Evolutionary conservation across 2,113 vertebrate species (phyloP), one percentile per base, ranked within the genome.

Genomic region (Phalacrocorax aristotelis): DNA sequence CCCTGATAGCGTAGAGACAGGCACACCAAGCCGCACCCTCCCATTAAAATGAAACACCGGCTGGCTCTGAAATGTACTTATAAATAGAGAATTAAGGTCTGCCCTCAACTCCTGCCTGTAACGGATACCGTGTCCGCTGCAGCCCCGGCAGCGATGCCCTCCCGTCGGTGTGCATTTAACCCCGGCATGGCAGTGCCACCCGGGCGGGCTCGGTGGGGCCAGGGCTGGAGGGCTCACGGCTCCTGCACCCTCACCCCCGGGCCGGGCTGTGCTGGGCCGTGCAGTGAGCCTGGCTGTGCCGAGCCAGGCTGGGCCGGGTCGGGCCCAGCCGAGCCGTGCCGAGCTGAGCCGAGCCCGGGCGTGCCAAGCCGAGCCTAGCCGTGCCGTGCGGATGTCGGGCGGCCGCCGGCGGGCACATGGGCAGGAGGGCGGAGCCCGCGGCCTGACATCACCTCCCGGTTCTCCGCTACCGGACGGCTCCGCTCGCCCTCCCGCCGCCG

Each of bases 1-100:
- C 71, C 68, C 64, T 91, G 97, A 97, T 97, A 97, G 89, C 89
- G 30, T 2, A 5, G 74, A 15, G 61, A 51, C 40, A 72, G 44
- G 64, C 13, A 15, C 84, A 44, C 55, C 66, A 4, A 76, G 58
- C 89, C 80, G 46, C 83, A 81, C 93, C 92, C 94, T 52, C 40
- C 61, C 90, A 46, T 38, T 52, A 38, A 38, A 88, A 49, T 5
- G 71, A 64, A 68, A 62, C 49, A 4, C 18, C 13, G 62, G 7
- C 62, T 19, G 80, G 71, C 82, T 69, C 48, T 7, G 78, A 90
- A 94, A 94, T 12, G 58, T 20, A 6, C 40, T 89, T 75, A 58
- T 29, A 90, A 89, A 77, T 7, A 87, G 66, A 68, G 72, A 87
- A 91, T 54, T 77, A 71, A 92, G 66, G 62, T 60, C 75, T 94